Base-by-base conservation (phyloP, 2,797 vertebrate species). In the Onychomys torridus region DNA sequence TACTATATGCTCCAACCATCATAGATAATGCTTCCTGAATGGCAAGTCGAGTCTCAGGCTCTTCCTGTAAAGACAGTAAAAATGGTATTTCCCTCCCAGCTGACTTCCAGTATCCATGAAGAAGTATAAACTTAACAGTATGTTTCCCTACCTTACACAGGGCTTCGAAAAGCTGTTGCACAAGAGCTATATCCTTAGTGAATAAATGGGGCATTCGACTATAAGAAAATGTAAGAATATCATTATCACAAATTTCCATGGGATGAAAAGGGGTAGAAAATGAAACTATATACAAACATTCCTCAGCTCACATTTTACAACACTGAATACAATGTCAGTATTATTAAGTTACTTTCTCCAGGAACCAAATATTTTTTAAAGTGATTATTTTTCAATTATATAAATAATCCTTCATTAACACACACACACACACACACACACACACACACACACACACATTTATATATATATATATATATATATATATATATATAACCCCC, bases 151-250 rank as follows among this genome's bases (percentile, higher is more conserved):
- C 99, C 99, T 99, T 99, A 97, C 99, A 99, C 95, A 99, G 99
- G 96, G 99, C 99, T 99, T 99, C 99, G 98, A 99, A 99, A 96
- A 99, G 99, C 98, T 99, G 99, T 98, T 99, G 99, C 67, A 99
- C 99, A 43, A 99, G 98, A 19, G 99, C 99, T 95, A 99, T 99
- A 97, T 99, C 99, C 98, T 99, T 99, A 37, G 99, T 99, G 98
- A 99, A 99, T 77, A 99, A 99, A 97, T 99, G 99, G 13, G 99
- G 99, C 99, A 99, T 99, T 93, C 99, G 99, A 97, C 99, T 99
- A 97, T 79, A 98, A 98, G 34, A 98, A 83, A 97, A 98, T 19
- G 82, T 8, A 88, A 94, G 49, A 67, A 49, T 46, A 92, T 27
- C 55, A 55, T 93, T 91, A 90, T 37, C 49, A 78, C n/a, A 81